Conservation (phyloP, 2,113 vertebrate species). For the Leptobrachium leishanense region DNA sequence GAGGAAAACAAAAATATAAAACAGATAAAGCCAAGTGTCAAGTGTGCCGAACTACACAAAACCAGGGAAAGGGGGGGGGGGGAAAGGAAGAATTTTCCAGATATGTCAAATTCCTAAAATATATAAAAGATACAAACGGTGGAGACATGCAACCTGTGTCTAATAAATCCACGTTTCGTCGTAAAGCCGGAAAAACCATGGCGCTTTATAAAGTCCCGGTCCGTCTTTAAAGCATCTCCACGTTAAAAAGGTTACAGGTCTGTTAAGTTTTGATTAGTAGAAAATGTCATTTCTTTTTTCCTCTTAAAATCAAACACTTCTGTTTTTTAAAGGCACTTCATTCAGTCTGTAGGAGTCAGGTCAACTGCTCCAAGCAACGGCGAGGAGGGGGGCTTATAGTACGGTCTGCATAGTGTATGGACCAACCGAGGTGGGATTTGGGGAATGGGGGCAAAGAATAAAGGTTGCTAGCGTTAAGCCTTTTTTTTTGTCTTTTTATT, state of each 20-base stretch:
- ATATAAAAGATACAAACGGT: conserved; percentile 49
- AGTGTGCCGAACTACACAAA: conserved; percentile 10
- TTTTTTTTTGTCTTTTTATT: conserved; percentile 53
- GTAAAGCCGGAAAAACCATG: conserved; percentile 61
- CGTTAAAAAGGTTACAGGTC: conserved; percentile 81
- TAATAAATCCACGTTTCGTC: conserved; percentile 47
- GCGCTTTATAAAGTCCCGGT: conserved; percentile 74
- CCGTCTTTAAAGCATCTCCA: conserved; percentile 71
- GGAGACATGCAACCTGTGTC: conserved; percentile 62
- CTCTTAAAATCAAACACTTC: conserved; percentile 83
- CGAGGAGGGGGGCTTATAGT: conserved; percentile 50
- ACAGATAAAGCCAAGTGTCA: neutral
- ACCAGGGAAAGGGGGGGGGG: conserved; percentile 15
- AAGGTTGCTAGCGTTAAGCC: conserved; percentile 73
- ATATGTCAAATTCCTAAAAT: conserved; percentile 35
- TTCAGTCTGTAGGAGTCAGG: conserved; percentile 80
- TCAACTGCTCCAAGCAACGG: conserved; percentile 69
- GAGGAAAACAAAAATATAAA: neutral
- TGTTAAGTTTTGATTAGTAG: conserved; percentile 80
- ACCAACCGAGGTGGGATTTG: conserved; percentile 45
- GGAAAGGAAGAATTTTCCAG: conserved; percentile 39
- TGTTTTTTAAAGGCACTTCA: conserved; percentile 89
- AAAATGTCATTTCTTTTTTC: conserved; percentile 77
- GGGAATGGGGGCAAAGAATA: conserved; percentile 53
- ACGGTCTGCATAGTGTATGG: conserved; percentile 75